Percentiles rank a stretch among this genome's conserved stretches.
phyloP scores from a whole-genome alignment of 1,140 invertebrate genomes.

The Probaryconus sp. region DNA sequence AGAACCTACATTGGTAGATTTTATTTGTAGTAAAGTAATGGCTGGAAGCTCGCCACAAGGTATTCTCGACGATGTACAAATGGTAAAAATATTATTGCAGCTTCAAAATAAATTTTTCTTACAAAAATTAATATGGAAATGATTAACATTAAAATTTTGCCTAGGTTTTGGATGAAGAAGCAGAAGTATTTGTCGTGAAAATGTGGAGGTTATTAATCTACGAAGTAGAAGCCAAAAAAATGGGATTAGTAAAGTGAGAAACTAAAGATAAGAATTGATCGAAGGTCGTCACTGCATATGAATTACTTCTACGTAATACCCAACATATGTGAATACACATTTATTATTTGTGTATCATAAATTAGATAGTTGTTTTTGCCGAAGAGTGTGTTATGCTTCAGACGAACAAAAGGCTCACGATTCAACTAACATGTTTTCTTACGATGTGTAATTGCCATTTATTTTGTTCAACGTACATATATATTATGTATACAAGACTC shows the following conservation, averaged over 20 bases:
- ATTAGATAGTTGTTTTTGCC: slow-evolving; percentile 62
- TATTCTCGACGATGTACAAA: slow-evolving; percentile 98
- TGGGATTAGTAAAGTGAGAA: slow-evolving; percentile 86
- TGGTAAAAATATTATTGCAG: slow-evolving; percentile 84
- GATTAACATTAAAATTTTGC: slow-evolving; percentile 12
- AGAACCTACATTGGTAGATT: slow-evolving; percentile 98
- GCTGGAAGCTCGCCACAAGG: slow-evolving; percentile 93
- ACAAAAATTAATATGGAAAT: neutral
- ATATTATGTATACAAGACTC: slow-evolving; percentile 49
- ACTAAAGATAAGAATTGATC: slow-evolving; percentile 53
- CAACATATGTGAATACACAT: slow-evolving; percentile 66
- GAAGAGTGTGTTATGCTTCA: slow-evolving; percentile 45
- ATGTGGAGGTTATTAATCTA: slow-evolving; percentile 99
- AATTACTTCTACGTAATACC: slow-evolving; percentile 70
- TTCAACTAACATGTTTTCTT: slow-evolving; percentile 63
- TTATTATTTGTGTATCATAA: slow-evolving; percentile 68
- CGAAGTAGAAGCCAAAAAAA: slow-evolving; percentile 98
- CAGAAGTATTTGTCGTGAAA: slow-evolving; percentile 99
- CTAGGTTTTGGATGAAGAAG: slow-evolving; percentile 99
- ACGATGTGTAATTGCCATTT: slow-evolving; percentile 68
- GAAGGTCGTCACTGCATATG: slow-evolving; percentile 68
- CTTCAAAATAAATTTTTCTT: neutral
- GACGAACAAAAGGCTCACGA: slow-evolving; percentile 63
- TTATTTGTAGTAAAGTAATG: slow-evolving; percentile 98
- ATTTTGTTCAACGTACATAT: slow-evolving; percentile 42